Evolutionary conservation across 2,888 invertebrate species (phyloP).

Genomic region (Linyphia triangularis): DNA sequence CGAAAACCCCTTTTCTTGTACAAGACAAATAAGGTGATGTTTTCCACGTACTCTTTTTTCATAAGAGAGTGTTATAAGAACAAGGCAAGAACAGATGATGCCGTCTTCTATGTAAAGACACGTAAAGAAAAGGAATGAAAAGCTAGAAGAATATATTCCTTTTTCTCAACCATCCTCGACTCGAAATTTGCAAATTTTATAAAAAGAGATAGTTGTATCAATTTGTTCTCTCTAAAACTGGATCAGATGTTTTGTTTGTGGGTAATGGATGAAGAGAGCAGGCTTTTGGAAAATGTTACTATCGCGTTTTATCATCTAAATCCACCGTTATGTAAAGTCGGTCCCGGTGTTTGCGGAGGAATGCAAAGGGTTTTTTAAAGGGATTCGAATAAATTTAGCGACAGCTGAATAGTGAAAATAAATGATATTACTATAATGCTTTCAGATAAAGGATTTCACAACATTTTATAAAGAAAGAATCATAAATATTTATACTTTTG

Average conservation of each 20-base stretch:
- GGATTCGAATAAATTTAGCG: constrained; percentile 14
- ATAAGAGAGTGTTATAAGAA: not conserved
- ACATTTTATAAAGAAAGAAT: no score
- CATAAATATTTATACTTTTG: no score
- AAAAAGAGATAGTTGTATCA: constrained; percentile 24
- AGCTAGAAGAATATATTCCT: constrained; percentile 31
- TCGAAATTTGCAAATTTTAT: constrained; percentile 21
- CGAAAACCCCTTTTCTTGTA: constrained; percentile 33
- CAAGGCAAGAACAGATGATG: constrained; percentile 25
- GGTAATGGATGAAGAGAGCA: constrained; percentile 13
- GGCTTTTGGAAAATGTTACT: constrained; percentile 9
- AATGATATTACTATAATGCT: constrained; percentile 29
- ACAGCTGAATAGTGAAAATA: not conserved
- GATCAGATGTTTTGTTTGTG: constrained; percentile 40
- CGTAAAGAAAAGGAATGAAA: constrained; percentile 17
- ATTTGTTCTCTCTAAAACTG: constrained; percentile 40
- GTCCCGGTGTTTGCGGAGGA: not conserved
- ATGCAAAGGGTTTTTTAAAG: constrained; percentile 11
- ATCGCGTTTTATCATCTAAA: constrained; percentile 33
- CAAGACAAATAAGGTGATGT: constrained; percentile 43
- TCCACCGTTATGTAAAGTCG: constrained; percentile 5
- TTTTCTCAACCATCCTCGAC: not conserved
- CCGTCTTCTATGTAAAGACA: not conserved
- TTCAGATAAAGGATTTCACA: constrained; percentile 9
- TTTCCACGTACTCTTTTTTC: constrained; percentile 16